These are phyloP conservation scores for Ophion obscuratus DNA, from an alignment of 2,888 invertebrate species.

Conservation along the genomic window DNA sequence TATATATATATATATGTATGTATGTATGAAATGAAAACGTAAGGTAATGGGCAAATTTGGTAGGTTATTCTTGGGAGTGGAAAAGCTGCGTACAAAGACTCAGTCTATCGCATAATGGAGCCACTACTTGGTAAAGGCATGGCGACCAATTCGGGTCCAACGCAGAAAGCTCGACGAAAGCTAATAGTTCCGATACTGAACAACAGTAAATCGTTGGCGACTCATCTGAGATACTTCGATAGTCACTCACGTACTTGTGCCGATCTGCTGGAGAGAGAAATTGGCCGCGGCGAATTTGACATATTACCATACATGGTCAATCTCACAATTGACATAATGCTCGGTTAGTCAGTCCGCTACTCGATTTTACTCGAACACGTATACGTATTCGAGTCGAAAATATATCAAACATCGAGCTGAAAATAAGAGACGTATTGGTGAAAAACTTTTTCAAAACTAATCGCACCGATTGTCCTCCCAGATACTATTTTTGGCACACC, in stretches of 20 bases:
- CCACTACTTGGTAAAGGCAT: constrained; percentile 71
- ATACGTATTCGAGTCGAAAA: too few species aligned
- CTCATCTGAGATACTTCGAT: constrained; percentile 67
- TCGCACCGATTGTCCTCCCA: constrained; percentile 27
- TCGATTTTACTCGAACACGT: not conserved
- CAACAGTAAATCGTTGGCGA: constrained; percentile 56
- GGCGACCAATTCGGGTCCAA: constrained; percentile 69
- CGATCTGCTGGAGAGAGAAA: constrained; percentile 66
- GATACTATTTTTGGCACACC: constrained; percentile 72
- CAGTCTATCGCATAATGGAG: constrained; percentile 69
- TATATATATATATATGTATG: too few species aligned
- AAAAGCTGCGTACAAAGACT: constrained; percentile 70
- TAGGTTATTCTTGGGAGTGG: constrained; percentile 69
- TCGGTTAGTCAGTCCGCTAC: constrained; percentile 59
- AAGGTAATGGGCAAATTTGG: not conserved
- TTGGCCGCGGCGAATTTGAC: constrained; percentile 69
- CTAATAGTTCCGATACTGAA: constrained; percentile 66
- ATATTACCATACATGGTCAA: constrained; percentile 66
- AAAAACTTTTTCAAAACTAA: not conserved
- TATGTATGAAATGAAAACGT: not conserved
- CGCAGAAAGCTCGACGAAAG: constrained; percentile 62
- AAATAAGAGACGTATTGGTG: not conserved
- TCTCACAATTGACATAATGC: constrained; percentile 71
- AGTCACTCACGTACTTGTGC: constrained; percentile 65
- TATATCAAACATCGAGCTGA: not conserved